Evolutionary conservation across 2,797 vertebrate species (phyloP).

Genomic region (Sebastolobus alascanus): DNA sequence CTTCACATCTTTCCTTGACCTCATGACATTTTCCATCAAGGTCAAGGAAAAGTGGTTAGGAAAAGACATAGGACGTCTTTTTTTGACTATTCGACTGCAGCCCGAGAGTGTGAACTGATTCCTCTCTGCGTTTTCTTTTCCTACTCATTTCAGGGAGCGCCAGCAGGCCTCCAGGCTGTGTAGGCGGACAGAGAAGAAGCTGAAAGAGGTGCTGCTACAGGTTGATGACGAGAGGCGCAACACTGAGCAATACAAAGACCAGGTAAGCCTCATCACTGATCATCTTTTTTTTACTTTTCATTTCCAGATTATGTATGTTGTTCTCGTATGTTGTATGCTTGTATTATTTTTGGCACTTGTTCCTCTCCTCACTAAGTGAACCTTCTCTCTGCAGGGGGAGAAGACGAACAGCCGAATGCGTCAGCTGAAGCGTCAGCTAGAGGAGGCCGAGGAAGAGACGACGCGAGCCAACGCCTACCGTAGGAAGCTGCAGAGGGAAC

Average conservation of each 20-base stretch:
- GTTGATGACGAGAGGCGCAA: conserved; percentile 95
- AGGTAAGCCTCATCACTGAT: conserved; percentile 78
- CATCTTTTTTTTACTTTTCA: background rate
- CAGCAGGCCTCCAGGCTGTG: conserved; percentile 90
- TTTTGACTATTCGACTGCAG: too few relatives aligned
- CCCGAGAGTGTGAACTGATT: background rate
- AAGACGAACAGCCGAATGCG: conserved; percentile 93
- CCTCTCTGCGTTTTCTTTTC: background rate
- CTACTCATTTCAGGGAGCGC: conserved; percentile 86
- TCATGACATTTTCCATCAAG: too few relatives aligned
- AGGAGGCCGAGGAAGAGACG: conserved; percentile 96
- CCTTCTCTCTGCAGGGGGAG: conserved; percentile 84
- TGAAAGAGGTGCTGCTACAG: conserved; percentile 94
- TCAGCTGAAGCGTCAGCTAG: conserved; percentile 95
- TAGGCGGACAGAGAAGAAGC: conserved; percentile 93
- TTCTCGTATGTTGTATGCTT: background rate
- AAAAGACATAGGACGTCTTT: too few relatives aligned
- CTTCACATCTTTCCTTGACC: too few relatives aligned
- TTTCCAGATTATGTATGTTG: background rate
- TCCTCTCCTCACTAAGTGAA: background rate
- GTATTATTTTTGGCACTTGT: background rate
- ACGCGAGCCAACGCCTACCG: conserved; percentile 92
- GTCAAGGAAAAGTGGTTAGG: too few relatives aligned
- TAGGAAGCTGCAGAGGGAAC: conserved; percentile 95
- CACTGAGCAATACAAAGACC: conserved; percentile 93